Evolutionary conservation across 1,140 invertebrate genomes (phyloP).

Genomic region (Sarcophaga peregrina): DNA sequence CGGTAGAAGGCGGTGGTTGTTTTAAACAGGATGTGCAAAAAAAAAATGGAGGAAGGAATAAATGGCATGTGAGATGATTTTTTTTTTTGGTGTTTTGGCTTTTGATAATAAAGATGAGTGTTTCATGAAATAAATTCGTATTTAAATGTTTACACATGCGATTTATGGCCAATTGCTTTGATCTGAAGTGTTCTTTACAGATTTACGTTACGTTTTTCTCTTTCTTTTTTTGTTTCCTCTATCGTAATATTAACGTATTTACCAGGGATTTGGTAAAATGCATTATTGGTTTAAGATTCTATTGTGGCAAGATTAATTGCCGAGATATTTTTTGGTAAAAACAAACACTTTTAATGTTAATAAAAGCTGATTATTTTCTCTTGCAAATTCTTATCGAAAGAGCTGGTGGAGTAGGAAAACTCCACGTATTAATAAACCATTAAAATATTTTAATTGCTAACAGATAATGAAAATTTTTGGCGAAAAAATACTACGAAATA

Average conservation of each 20-base stretch:
- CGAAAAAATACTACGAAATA: too few relatives aligned
- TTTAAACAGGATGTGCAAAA: neutral
- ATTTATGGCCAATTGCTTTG: slow-evolving; percentile 24
- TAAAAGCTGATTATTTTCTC: neutral
- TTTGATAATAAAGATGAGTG: neutral
- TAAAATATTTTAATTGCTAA: too few relatives aligned
- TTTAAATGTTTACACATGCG: slow-evolving; percentile 19
- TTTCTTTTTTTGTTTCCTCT: too few relatives aligned
- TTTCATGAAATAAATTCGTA: slow-evolving; percentile 1
- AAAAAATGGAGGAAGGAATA: slow-evolving; percentile 6
- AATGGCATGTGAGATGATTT: neutral
- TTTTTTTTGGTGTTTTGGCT: neutral
- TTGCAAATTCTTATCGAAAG: too few relatives aligned
- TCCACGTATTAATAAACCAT: too few relatives aligned
- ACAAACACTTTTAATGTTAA: neutral
- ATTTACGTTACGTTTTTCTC: neutral
- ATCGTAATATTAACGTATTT: neutral
- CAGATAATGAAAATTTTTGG: too few relatives aligned
- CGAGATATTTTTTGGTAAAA: neutral
- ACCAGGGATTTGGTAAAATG: neutral
- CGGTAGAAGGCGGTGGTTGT: neutral
- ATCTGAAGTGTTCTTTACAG: neutral
- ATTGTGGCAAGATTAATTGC: neutral
- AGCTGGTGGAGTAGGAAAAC: too few relatives aligned
- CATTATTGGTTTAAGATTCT: neutral